Evolutionary conservation across 2,113 vertebrate species (phyloP), one percentile per base, ranked within the genome.

Genomic region (Cinclus mexicanus): DNA sequence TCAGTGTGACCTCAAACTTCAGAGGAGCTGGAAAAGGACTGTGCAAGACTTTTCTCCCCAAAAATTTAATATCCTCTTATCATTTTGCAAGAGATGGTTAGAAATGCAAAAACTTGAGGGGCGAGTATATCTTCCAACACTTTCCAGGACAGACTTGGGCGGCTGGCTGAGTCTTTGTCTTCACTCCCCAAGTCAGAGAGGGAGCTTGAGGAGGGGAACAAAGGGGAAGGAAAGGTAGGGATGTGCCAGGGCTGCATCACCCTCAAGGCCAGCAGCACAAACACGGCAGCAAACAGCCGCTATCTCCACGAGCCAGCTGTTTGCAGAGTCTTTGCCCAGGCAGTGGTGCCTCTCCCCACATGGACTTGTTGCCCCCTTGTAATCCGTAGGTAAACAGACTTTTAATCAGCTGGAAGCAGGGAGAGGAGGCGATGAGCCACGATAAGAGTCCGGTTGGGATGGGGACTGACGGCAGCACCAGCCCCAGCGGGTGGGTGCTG

Each of bases 321-420:
- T 94, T 92, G 90, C 93, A 57, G 70, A 87, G 60, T 19, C 89
- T 87, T 65, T 83, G 75, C 90, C 89, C 31, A 1, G 61, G 75
- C 63, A 64, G 7, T 35, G 5, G 37, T 31, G 79, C 77, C 59
- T 87, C 81, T 89, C 71, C 82, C 90, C 13, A 7, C 44, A 4
- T 86, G 81, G 75, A 39, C 88, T 94, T 74, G 75, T 72, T 95
- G 78, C 92, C 89, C 96, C 78, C 89, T 74, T 88, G 83, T 96
- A 96, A 97, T 95, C 94, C 41, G 0, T 77, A 8, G 89, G 96
- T n/a, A 97, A 97, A 96, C 42, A 97, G 81, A 78, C 63, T 61
- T 75, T 63, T 91, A 44, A 84, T 88, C 83, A 83, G 35, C 72
- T 70, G 87, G 80, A 75, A 33, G 87, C 83, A 3, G 60, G 59